Conservation (phyloP, 1,140 invertebrate genomes). For the Cyclina sinensis region DNA sequence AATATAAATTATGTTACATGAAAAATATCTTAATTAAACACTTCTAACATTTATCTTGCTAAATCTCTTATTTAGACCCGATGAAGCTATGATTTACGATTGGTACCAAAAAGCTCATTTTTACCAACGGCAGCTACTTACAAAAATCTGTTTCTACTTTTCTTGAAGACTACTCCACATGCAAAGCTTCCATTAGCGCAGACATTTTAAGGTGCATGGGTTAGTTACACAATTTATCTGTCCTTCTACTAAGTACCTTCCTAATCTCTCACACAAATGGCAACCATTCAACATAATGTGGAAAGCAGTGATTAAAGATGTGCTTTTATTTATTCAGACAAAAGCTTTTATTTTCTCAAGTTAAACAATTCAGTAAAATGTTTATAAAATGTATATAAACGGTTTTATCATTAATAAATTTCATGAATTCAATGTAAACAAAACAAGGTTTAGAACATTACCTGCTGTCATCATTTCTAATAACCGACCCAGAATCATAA, state of each 20-base stretch:
- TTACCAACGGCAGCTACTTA: background rate
- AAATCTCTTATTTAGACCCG: too few species aligned
- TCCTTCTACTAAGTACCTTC: background rate
- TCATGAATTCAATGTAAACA: background rate
- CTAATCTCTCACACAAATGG: background rate
- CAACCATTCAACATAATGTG: background rate
- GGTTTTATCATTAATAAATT: background rate
- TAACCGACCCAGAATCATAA: conserved; percentile 16
- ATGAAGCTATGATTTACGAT: background rate
- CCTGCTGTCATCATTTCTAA: conserved; percentile 17
- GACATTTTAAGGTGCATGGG: background rate
- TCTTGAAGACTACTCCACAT: background rate
- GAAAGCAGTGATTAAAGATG: background rate
- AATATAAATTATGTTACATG: too few species aligned
- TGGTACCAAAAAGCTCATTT: background rate
- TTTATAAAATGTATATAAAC: conserved; percentile 5
- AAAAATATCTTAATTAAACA: too few species aligned
- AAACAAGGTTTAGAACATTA: background rate
- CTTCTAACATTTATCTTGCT: too few species aligned
- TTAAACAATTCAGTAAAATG: conserved; percentile 14
- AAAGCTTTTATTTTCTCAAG: conserved; percentile 10
- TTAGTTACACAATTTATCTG: conserved; percentile 5
- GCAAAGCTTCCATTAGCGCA: background rate
- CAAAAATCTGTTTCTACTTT: background rate
- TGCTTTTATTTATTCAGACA: conserved; percentile 7